Evolutionary conservation across 1,140 invertebrate species (phyloP), one percentile per base, ranked within the genome.

Genomic region (Nomia melanderi): DNA sequence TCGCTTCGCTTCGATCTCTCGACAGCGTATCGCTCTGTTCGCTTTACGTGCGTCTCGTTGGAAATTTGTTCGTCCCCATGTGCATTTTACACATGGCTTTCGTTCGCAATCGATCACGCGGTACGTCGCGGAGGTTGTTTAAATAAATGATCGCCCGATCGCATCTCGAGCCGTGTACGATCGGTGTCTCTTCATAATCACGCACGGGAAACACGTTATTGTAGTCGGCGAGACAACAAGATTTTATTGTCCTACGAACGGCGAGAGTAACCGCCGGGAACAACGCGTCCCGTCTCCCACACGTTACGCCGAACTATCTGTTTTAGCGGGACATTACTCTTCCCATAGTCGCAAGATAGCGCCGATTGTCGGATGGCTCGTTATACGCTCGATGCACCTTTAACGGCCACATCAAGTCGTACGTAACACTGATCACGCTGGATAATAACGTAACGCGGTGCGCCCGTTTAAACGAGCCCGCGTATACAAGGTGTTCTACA

Each of bases 211-310:
- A 14, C 14, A 11, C 29, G n/a, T 7, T n/a, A 50, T 60, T 29
- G 41, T 65, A 56, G 23, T 23, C 8, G 12, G 59, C 53, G 31
- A 17, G 27, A n/a, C 33, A 20, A 47, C 47, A 44, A 59, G 63
- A 41, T 69, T 79, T 81, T 81, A 81, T 70, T 56, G 50, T 75
- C 70, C 63, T 59, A 71, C 50, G 63, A 63, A 64, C 53, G 71
- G 33, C 50, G 70, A 36, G 66, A 63, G 47, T 79, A 69, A 81
- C 65, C 69, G 41, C 14, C 63, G 31, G 25, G 27, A 77, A 36
- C 41, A 41, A 17, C 14, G 25, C 33, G 50, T 72, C 62, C 64
- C 36, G 29, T 50, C 36, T 57, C 62, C 59, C 17, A 31, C 59
- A 27, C 31, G 39, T 25, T 39, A n/a, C 12, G 25, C 29, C 41